Percentiles rank a stretch among this genome's conserved stretches.
phyloP scores from a whole-genome alignment of 2,113 vertebrate species.

The Sakesphorus luctuosus region DNA sequence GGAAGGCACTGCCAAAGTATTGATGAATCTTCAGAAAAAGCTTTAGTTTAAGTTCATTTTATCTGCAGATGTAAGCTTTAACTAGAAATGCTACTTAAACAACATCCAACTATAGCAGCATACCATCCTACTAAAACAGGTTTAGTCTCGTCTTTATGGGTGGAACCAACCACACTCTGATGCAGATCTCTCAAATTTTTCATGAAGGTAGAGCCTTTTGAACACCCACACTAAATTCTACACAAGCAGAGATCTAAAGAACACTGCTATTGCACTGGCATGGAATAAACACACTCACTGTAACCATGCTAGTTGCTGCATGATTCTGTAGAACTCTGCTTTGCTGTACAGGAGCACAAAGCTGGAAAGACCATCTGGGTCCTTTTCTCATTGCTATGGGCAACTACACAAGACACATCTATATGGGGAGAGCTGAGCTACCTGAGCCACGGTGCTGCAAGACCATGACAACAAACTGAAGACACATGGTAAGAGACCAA shows the following conservation, averaged over 20 bases:
- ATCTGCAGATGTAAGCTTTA: not conserved
- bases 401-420: not conserved
- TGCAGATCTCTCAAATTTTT: not conserved
- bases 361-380: not conserved
- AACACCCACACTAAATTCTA: not conserved
- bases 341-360: not conserved
- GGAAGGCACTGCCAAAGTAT: not conserved
- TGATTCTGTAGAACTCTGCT: not conserved
- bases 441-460: not conserved
- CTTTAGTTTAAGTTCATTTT: not conserved
- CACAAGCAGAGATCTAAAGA: not conserved
- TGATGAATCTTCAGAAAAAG: not conserved
- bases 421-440: not conserved
- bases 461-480: not conserved
- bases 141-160: not conserved
- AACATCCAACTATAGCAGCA: not conserved
- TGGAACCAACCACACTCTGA: slow-evolving; percentile 1
- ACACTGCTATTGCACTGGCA: not conserved
- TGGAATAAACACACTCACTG: not conserved
- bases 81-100: not conserved
- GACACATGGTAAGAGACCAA: not conserved
- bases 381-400: not conserved
- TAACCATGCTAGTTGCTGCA: not conserved
- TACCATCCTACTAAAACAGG: not conserved
- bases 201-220: not conserved